A percentile compares a stretch with the other conserved stretches of the same genome.
phyloP scores from a whole-genome alignment of 2,888 invertebrate genomes.

The Diarsia rubi region DNA sequence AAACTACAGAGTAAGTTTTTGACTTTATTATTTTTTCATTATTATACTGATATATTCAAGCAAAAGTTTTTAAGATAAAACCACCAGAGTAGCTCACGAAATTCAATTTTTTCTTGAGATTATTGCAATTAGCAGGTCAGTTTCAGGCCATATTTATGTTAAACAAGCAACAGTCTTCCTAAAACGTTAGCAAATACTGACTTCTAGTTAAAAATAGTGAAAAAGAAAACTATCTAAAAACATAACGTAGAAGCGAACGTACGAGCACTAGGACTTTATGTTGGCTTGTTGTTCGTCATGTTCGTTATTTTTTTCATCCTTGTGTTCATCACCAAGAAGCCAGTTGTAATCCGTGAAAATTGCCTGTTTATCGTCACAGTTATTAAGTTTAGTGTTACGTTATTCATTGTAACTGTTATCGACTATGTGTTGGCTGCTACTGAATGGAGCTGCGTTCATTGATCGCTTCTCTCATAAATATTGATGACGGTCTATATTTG shows the following conservation, averaged over 20 bases:
- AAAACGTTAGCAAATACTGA: not conserved
- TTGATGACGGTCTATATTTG: conserved; percentile 36
- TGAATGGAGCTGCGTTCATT: conserved; percentile 61
- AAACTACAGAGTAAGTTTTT: not conserved
- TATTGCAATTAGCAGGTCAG: too few species aligned
- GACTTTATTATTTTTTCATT: not conserved
- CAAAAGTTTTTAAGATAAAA: not conserved
- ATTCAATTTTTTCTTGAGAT: too few species aligned
- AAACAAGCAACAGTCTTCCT: too few species aligned
- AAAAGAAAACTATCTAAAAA: not conserved
- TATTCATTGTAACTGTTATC: conserved; percentile 66
- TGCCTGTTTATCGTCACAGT: conserved; percentile 77
- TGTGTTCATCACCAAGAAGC: conserved; percentile 69
- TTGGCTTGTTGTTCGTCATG: conserved; percentile 1
- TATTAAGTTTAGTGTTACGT: conserved; percentile 71
- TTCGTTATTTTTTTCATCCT: conserved; percentile 41
- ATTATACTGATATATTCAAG: not conserved
- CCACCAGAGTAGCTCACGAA: too few species aligned
- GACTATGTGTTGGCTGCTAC: conserved; percentile 60
- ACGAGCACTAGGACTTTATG: not conserved
- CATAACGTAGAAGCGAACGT: not conserved
- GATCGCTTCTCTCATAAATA: conserved; percentile 53
- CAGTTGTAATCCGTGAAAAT: conserved; percentile 80
- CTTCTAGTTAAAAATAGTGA: not conserved
- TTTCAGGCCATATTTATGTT: too few species aligned